These are phyloP conservation scores for Dipus sagitta DNA, from an alignment of 2,797 vertebrate species.

Conservation along the genomic window DNA sequence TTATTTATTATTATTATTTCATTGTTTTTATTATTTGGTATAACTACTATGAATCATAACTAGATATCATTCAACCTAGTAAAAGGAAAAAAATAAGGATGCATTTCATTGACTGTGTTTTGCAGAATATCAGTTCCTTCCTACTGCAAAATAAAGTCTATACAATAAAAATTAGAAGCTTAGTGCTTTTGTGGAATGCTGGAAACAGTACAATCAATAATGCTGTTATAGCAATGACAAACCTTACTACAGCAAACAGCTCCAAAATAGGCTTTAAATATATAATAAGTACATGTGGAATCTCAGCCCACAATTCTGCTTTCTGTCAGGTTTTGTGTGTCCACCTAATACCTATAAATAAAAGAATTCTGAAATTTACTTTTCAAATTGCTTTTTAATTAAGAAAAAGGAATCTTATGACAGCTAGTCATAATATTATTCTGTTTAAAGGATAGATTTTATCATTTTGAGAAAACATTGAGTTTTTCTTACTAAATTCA, in stretches of 20 bases:
- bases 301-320: not conserved
- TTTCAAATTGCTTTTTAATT: slow-evolving; percentile 50
- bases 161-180: slow-evolving; percentile 24
- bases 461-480: slow-evolving; percentile 23
- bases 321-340: not conserved
- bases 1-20: no score
- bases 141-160: not conserved
- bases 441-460: not conserved
- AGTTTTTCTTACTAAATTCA: not conserved
- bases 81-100: not conserved
- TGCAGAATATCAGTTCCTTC: slow-evolving; percentile 21
- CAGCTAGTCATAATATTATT: not conserved
- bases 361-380: not conserved
- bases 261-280: slow-evolving; percentile 59
- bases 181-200: slow-evolving; percentile 24
- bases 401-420: slow-evolving; percentile 10
- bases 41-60: not conserved
- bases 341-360: not conserved
- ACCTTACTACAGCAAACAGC: not conserved
- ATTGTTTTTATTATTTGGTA: not conserved
- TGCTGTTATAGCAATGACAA: slow-evolving; percentile 9
- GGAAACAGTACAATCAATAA: slow-evolving; percentile 31
- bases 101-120: slow-evolving; percentile 40
- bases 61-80: not conserved
- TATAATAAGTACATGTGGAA: slow-evolving; percentile 47